phyloP scores from a whole-genome alignment of 2,888 invertebrate genomes.

The Cantharis rufa region DNA sequence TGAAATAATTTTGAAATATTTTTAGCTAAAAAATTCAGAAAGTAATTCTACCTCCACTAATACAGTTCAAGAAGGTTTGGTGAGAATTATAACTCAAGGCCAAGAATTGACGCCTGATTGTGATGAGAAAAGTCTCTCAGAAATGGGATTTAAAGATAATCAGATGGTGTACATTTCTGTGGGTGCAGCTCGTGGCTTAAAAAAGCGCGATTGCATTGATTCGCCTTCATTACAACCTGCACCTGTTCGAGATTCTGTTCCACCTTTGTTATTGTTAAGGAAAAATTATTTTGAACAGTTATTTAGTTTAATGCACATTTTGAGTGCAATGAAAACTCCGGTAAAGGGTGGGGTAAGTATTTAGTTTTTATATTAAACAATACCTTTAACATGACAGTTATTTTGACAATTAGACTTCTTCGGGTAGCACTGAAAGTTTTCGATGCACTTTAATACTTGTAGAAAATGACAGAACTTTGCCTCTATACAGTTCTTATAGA shows the following conservation, averaged over 20 bases:
- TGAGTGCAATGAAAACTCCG: conserved; percentile 83
- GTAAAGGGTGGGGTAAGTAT: conserved; percentile 67
- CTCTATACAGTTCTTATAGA: too few relatives aligned
- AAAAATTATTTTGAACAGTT: conserved; percentile 90
- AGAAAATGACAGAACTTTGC: too few relatives aligned
- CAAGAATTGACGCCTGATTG: conserved; percentile 91
- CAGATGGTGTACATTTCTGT: conserved; percentile 92
- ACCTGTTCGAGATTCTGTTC: conserved; percentile 82
- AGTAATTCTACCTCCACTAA: conserved; percentile 40
- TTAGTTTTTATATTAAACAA: not conserved
- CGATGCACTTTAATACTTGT: too few relatives aligned
- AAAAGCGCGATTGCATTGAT: conserved; percentile 71
- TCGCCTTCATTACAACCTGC: conserved; percentile 86
- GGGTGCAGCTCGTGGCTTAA: conserved; percentile 67
- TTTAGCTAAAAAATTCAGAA: conserved; percentile 44
- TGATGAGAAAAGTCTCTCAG: conserved; percentile 87
- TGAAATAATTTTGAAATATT: conserved; percentile 10
- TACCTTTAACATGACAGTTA: too few relatives aligned
- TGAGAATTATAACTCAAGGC: conserved; percentile 91
- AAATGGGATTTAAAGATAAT: conserved; percentile 93
- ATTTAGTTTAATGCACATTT: conserved; percentile 86
- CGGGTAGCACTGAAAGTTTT: too few relatives aligned
- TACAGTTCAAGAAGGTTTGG: conserved; percentile 71
- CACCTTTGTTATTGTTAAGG: conserved; percentile 81
- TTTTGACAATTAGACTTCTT: too few relatives aligned